These are phyloP conservation scores for Ochropacha duplaris DNA, from an alignment of 2,888 invertebrate genomes.

Conservation along the genomic window DNA sequence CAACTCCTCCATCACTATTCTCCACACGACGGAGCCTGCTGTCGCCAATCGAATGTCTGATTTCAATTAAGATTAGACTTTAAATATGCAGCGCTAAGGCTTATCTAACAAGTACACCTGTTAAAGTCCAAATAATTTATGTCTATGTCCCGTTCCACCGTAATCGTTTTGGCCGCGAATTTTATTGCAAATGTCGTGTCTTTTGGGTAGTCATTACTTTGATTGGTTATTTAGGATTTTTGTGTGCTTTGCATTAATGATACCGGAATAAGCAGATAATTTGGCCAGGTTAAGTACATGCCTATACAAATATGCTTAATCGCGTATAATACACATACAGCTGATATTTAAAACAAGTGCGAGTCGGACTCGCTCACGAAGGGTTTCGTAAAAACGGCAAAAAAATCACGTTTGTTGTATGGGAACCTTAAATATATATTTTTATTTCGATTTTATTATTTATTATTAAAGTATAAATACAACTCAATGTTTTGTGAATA, in stretches of 20 bases:
- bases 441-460: too few relatives aligned
- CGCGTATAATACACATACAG: too few relatives aligned
- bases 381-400: too few relatives aligned
- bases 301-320: too few relatives aligned
- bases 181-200: conserved; percentile 21
- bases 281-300: too few relatives aligned
- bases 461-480: too few relatives aligned
- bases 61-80: conserved; percentile 80
- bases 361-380: too few relatives aligned
- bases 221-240: conserved; percentile 3
- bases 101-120: conserved; percentile 80
- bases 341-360: too few relatives aligned
- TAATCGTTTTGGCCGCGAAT: conserved; percentile 47
- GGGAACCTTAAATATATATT: too few relatives aligned
- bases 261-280: too few relatives aligned
- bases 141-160: conserved; percentile 48
- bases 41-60: conserved; percentile 80
- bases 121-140: conserved; percentile 78
- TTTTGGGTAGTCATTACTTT: neutral
- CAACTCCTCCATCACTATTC: conserved; percentile 40
- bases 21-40: conserved; percentile 55
- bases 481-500: too few relatives aligned
- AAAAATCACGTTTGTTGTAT: too few relatives aligned
- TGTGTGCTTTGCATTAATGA: neutral
- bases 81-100: conserved; percentile 76